A percentile compares a stretch with the other conserved stretches of the same genome.
phyloP scores from a whole-genome alignment of 1,140 invertebrate species.

The Teleogryllus occipitalis region DNA sequence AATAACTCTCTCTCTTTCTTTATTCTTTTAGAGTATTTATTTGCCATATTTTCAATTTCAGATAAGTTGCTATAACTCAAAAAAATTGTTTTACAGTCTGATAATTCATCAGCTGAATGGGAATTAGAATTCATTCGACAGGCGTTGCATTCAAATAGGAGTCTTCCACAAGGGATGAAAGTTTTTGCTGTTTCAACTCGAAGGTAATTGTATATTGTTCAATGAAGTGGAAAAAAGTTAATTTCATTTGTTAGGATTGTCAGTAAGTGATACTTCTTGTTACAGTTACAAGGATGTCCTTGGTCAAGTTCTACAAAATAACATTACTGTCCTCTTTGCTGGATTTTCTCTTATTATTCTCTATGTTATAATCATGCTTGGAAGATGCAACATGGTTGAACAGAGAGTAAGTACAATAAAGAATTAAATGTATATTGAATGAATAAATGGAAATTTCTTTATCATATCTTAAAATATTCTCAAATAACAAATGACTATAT shows the following conservation, averaged over 20 bases:
- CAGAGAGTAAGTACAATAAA: conserved; percentile 38
- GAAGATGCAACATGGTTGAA: conserved; percentile 44
- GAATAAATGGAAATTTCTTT: not conserved
- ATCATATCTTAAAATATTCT: not conserved
- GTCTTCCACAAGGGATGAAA: conserved; percentile 34
- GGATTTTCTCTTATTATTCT: conserved; percentile 46
- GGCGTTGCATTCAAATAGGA: conserved; percentile 31
- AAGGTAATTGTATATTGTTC: conserved; percentile 23
- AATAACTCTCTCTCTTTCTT: not conserved
- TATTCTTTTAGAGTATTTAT: not conserved
- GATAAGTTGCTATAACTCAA: not conserved
- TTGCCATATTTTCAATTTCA: not conserved
- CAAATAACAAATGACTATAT: not conserved
- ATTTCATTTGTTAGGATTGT: not conserved
- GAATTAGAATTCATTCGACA: conserved; percentile 37
- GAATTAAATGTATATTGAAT: not conserved
- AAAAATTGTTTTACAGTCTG: conserved; percentile 26
- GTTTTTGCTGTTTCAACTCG: conserved; percentile 35
- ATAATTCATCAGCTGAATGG: conserved; percentile 32
- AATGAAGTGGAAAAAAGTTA: not conserved
- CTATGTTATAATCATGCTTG: conserved; percentile 47
- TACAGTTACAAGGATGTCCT: conserved; percentile 37
- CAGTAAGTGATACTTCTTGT: not conserved
- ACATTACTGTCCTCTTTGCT: conserved; percentile 41
- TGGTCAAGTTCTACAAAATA: conserved; percentile 39